These are phyloP conservation scores for Aelia acuminata DNA, from an alignment of 2,888 invertebrate genomes.

Conservation along the genomic window DNA sequence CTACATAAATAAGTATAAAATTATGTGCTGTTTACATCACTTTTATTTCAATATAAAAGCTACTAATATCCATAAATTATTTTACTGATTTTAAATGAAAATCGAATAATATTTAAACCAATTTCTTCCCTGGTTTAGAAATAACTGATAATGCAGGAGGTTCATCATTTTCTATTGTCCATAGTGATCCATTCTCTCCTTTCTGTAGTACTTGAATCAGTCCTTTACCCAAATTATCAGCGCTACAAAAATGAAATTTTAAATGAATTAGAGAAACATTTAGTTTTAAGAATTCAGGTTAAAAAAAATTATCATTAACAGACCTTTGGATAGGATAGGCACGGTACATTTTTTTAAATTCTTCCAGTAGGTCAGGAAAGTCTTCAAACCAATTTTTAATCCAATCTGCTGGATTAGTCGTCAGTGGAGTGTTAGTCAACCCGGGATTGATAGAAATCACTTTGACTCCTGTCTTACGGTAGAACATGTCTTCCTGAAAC, in stretches of 20 bases:
- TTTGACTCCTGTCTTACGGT: slow-evolving; percentile 60
- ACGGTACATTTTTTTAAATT: not conserved
- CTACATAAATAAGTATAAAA: not conserved
- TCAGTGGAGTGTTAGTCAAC: slow-evolving; percentile 60
- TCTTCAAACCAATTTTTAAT: not conserved
- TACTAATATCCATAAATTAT: not conserved
- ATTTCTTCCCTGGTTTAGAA: slow-evolving; percentile 13
- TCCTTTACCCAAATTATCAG: slow-evolving; percentile 61
- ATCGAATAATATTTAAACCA: not conserved
- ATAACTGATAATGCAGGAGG: slow-evolving; percentile 41
- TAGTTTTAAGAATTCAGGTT: no score
- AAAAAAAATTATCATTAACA: not conserved
- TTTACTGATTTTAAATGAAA: no score
- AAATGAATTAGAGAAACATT: not conserved
- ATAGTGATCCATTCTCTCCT: slow-evolving; percentile 61
- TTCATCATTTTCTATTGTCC: slow-evolving; percentile 62
- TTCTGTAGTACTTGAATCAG: slow-evolving; percentile 62
- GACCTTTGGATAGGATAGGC: not conserved
- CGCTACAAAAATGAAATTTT: slow-evolving; percentile 47
- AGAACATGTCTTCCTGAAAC: slow-evolving; percentile 62
- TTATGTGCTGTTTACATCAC: not conserved
- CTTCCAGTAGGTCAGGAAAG: not conserved
- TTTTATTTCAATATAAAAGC: not conserved
- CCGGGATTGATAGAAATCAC: slow-evolving; percentile 63
- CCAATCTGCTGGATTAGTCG: not conserved